Evolutionary conservation across 2,113 vertebrate species (phyloP), one percentile per base, ranked within the genome.

Genomic region (Carassius gibelio): DNA sequence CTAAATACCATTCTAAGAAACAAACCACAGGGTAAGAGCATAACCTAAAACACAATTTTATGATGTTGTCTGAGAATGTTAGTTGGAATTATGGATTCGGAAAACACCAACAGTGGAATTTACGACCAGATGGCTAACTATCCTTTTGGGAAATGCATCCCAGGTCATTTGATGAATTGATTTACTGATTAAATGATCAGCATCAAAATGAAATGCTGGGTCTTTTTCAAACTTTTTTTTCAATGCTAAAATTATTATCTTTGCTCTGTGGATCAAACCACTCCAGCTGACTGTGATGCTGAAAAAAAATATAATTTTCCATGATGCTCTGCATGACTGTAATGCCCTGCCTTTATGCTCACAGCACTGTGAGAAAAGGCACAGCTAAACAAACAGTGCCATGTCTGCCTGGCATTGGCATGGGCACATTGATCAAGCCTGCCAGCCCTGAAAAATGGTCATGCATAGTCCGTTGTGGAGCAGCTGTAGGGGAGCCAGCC

Each of bases 381-480:
- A 80, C 45, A 82, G 62, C 62, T 77, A 71, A 77, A 45, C 64
- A 77, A 71, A 36, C 57, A 71, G 66, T 9, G 21, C 19, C 61
- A 45, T 50, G 61, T 71, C 34, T 59, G 81, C 38, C 26, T 77
- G 77, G 48, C 38, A 66, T 55, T 74, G 62, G 45, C 21, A 48
- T 26, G 42, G 83, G 34, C 26, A 82, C 48, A n/a, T 38, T 85
- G 80, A 64, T 79, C 62, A 62, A 79, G 3, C 26, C 26, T 80
- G 66, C 83, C 85, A 89, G 77, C 26, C n/a, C 45, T 36, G 57
- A 79, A 61, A 85, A 84, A 82, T 74, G 55, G 50, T 0, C 55
- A 23, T 66, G 59, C 38, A 48, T 55, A 64, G 23, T 66, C 42
- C 81, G 76, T n/a, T 48, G 78, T 36, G 75, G 45, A 30, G 45